phyloP scores from a whole-genome alignment of 2,797 vertebrate genomes.

The Spondyliosoma cantharus region DNA sequence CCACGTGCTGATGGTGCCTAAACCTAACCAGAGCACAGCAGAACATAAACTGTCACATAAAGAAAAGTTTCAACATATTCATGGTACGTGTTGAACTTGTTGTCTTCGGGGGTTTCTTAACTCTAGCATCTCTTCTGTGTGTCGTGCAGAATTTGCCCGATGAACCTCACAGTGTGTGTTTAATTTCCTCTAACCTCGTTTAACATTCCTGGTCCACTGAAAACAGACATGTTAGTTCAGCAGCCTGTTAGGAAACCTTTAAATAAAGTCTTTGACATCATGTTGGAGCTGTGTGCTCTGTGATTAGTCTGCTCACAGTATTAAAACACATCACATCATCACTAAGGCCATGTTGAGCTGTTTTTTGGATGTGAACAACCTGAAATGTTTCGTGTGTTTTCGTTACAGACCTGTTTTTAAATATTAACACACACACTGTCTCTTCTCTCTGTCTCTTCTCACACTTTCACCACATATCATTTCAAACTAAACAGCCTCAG shows the following conservation, averaged over 20 bases:
- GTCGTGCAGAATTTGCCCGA: too few species aligned
- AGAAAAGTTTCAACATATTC: too few species aligned
- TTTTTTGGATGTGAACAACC: constrained; percentile 4
- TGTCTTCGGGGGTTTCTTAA: too few species aligned
- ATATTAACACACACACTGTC: background rate
- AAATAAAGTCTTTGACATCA: background rate
- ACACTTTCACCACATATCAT: background rate
- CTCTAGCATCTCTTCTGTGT: too few species aligned
- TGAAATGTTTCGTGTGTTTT: constrained; percentile 18
- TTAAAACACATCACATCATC: background rate
- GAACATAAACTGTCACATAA: too few species aligned
- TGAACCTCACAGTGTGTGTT: too few species aligned
- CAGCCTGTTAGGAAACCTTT: background rate
- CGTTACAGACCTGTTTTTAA: constrained; percentile 31
- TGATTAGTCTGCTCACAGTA: background rate
- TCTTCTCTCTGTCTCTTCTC: constrained; percentile 6
- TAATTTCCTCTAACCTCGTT: too few species aligned
- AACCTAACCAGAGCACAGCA: too few species aligned
- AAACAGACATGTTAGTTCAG: background rate
- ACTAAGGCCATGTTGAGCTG: background rate
- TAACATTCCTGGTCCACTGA: too few species aligned
- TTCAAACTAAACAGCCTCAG: constrained; percentile 50
- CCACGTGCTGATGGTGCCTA: too few species aligned
- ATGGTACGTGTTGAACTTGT: too few species aligned
- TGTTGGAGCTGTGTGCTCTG: background rate